Percentiles rank a stretch among this genome's conserved stretches.
phyloP scores from a whole-genome alignment of 1,140 invertebrate species.

The Drosophila nigromelanica region DNA sequence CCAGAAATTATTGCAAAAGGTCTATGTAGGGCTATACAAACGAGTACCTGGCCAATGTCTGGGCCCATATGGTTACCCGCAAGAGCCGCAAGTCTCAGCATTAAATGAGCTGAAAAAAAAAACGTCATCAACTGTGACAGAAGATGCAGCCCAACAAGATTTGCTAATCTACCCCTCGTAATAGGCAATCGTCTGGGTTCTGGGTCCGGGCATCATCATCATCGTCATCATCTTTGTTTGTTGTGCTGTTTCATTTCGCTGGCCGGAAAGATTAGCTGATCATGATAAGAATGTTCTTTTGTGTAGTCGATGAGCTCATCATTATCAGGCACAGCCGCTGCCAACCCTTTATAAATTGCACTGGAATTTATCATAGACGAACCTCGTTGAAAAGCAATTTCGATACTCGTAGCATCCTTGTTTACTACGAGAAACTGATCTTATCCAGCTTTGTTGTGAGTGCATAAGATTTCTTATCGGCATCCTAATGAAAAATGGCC shows the following conservation, averaged over 20 bases:
- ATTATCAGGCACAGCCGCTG: conserved; percentile 16
- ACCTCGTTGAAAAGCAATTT: conserved; percentile 72
- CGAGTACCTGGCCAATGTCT: conserved; percentile 23
- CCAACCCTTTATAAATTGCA: conserved; percentile 66
- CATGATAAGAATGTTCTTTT: conserved; percentile 74
- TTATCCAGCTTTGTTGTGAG: conserved; percentile 66
- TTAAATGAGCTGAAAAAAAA: conserved; percentile 45
- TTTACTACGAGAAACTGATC: conserved; percentile 42
- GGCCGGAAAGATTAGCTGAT: conserved; percentile 62
- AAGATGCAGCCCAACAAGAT: conserved; percentile 27
- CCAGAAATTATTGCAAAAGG: conserved; percentile 45
- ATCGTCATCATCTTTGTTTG: conserved; percentile 23
- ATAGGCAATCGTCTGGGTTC: conserved; percentile 23
- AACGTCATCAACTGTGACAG: conserved; percentile 52
- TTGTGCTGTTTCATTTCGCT: conserved; percentile 69
- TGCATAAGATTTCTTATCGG: conserved; percentile 47
- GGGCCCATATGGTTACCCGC: conserved; percentile 60
- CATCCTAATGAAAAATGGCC: conserved; percentile 51
- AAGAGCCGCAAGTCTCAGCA: conserved; percentile 30
- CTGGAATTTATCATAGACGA: conserved; percentile 48
- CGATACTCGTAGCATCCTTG: conserved; percentile 21
- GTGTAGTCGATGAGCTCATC: conserved; percentile 67
- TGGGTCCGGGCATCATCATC: neutral
- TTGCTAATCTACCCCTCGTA: conserved; percentile 56
- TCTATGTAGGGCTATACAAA: neutral